phyloP scores from a whole-genome alignment of 2,113 vertebrate genomes.

The Bos indicus region DNA sequence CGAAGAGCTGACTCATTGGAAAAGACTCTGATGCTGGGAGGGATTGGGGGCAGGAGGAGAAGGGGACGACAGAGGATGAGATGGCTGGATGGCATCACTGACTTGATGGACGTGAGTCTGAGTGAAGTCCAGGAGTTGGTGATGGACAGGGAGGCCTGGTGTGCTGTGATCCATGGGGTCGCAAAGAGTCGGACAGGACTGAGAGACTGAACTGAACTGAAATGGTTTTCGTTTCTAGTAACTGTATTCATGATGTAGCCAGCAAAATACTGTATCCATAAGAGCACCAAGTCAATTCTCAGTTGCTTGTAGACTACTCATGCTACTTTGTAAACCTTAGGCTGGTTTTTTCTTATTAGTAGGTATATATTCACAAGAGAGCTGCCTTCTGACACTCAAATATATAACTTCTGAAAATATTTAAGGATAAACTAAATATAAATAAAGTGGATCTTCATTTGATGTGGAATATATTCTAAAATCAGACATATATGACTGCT shows the following conservation, averaged over 20 bases:
- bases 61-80: too few relatives aligned
- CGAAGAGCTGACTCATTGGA: too few relatives aligned
- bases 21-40: too few relatives aligned
- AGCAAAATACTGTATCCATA: not conserved
- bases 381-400: not conserved
- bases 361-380: not conserved
- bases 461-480: conserved; percentile 1
- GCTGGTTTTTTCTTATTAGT: not conserved
- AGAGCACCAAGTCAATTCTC: not conserved
- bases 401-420: conserved; percentile 10
- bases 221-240: not conserved
- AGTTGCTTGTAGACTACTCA: not conserved
- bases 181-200: too few relatives aligned
- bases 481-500: not conserved
- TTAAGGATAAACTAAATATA: not conserved
- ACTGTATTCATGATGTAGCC: not conserved
- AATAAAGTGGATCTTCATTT: not conserved
- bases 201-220: too few relatives aligned
- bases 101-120: too few relatives aligned
- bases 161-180: too few relatives aligned
- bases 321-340: not conserved
- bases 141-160: too few relatives aligned
- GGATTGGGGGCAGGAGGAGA: too few relatives aligned
- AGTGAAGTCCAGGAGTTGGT: too few relatives aligned
- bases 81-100: too few relatives aligned